phyloP scores from a whole-genome alignment of 2,113 vertebrate genomes.

The Nothoprocta pentlandii region DNA sequence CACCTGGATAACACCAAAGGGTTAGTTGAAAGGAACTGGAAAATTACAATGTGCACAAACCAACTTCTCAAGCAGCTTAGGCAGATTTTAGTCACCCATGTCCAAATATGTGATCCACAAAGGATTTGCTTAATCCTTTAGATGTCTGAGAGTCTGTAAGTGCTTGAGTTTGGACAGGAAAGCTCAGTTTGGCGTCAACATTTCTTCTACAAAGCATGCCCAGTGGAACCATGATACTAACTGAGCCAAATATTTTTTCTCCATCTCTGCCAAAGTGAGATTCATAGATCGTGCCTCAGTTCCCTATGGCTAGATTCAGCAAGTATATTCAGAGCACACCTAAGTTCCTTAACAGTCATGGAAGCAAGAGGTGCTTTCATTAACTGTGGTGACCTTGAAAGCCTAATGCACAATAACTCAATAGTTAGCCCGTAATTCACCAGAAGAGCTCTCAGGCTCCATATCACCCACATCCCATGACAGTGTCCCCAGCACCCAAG shows the following conservation, averaged over 20 bases:
- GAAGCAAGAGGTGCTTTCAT: slow-evolving; percentile 4
- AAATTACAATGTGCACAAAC: slow-evolving; percentile 52
- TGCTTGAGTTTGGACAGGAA: slow-evolving; percentile 52
- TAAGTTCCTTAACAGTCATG: not conserved
- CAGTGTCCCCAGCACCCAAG: not conserved
- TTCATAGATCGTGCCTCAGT: slow-evolving; percentile 21
- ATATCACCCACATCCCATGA: not conserved
- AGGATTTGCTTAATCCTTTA: slow-evolving; percentile 70
- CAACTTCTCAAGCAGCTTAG: slow-evolving; percentile 56
- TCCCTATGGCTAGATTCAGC: not conserved
- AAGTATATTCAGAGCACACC: slow-evolving; percentile 20
- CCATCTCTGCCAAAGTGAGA: slow-evolving; percentile 43
- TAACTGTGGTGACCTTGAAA: not conserved
- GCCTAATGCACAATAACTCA: not conserved
- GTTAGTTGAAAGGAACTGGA: slow-evolving; percentile 43
- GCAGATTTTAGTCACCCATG: slow-evolving; percentile 66
- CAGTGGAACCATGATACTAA: slow-evolving; percentile 61
- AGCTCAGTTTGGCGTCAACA: slow-evolving; percentile 70
- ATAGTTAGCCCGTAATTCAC: not conserved
- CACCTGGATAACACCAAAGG: slow-evolving; percentile 61
- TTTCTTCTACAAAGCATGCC: slow-evolving; percentile 66
- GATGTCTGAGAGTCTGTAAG: slow-evolving; percentile 68
- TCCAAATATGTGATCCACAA: slow-evolving; percentile 70
- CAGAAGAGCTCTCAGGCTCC: not conserved
- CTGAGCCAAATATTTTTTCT: slow-evolving; percentile 60